Evolutionary conservation across 92 coral and sea anemone genomes (phyloP), one percentile per base, ranked within the genome.

Genomic region (Parazoanthus darwini): DNA sequence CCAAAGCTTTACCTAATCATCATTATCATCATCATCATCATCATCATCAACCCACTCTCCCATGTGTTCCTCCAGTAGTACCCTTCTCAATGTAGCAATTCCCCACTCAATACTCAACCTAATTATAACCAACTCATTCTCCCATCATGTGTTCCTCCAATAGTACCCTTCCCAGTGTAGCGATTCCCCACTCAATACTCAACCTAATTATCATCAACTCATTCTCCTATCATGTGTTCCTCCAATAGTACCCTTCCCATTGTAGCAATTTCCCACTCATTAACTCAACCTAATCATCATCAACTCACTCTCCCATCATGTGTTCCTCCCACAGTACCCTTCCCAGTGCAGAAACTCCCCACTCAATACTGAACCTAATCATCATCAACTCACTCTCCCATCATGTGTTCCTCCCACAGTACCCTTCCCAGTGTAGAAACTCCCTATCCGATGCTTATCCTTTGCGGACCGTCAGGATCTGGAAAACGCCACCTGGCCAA

Each of bases 391-490:
- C 16, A 42, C 42, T 65, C 58, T 26, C 23, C 38, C n/a, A n/a
- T 63, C 42, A n/a, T 85, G 10, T 65, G 39, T 20, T 46, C 46
- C 4, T 1, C 66, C 86, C 88, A 36, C 91, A 96, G 99, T 66
- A 96, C 99, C 78, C 95, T 96, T 48, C 96, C 99, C 10, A 96
- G 99, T 83, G 86, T 94, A 87, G 94, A 96, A 86, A 96, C 98
- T 3, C 99, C 99, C 18, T 96, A 96, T 37, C 99, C 99, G 15
- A 96, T 96, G 99, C 88, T 96, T 4, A 91, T 95, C 16, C 90
- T 96, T 78, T 93, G 98, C 56, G 99, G 99, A 37, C 99, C 99
- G 4, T 87, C 91, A 35, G 99, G 99, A 10, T 86, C 96, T 42
- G 99, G 99, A 4, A 96, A 96, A 75, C 92, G 95, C 72, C 75